Conservation (phyloP, 2,888 invertebrate genomes). For the Salticus scenicus region DNA sequence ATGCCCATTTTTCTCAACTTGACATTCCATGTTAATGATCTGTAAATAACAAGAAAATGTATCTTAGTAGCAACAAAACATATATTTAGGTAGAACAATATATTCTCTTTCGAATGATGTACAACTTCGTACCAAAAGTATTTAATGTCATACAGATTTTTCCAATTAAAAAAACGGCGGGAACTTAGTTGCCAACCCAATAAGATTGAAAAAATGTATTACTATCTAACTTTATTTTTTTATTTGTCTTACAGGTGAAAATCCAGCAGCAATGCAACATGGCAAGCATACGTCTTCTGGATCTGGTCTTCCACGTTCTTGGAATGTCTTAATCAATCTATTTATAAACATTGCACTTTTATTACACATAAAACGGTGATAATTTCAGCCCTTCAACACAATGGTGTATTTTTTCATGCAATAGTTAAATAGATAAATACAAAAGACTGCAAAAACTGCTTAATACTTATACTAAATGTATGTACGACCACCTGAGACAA, state of each 20-base stretch:
- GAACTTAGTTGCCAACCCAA: too few relatives aligned
- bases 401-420: constrained; percentile 63
- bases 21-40: too few relatives aligned
- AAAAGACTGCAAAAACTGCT: constrained; percentile 31
- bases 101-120: too few relatives aligned
- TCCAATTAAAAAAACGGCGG: too few relatives aligned
- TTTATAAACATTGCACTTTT: constrained; percentile 35
- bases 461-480: constrained; percentile 23
- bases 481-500: constrained; percentile 1
- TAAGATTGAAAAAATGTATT: too few relatives aligned
- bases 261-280: constrained; percentile 72
- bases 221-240: neutral
- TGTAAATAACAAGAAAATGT: too few relatives aligned
- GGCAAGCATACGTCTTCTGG: constrained; percentile 71
- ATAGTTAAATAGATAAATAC: constrained; percentile 37
- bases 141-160: too few relatives aligned
- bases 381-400: constrained; percentile 21
- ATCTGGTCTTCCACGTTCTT: constrained; percentile 55
- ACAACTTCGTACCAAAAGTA: too few relatives aligned
- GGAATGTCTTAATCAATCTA: constrained; percentile 35
- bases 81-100: too few relatives aligned
- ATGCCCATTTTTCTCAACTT: too few relatives aligned
- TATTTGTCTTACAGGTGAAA: constrained; percentile 52
- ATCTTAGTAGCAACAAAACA: too few relatives aligned
- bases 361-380: constrained; percentile 60